These are phyloP conservation scores for Syngnathus floridae DNA, from an alignment of 2,113 vertebrate genomes.

Conservation along the genomic window DNA sequence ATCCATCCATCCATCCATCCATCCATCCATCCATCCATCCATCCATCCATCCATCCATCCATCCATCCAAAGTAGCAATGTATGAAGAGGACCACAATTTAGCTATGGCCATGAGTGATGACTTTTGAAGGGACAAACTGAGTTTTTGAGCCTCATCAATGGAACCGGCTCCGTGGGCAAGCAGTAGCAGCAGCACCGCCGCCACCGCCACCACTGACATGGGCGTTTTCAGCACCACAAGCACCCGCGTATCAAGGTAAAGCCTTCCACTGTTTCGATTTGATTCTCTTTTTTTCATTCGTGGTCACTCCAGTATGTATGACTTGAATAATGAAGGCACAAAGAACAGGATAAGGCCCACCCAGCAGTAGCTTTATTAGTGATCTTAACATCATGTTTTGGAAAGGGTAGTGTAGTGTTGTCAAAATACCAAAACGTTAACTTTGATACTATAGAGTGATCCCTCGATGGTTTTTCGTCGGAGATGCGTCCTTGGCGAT, in stretches of 20 bases:
- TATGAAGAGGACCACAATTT: conserved; percentile 1
- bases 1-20: too few species aligned
- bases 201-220: conserved; percentile 3
- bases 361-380: not conserved
- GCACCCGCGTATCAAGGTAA: conserved; percentile 44
- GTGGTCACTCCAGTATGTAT: not conserved
- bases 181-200: conserved; percentile 31
- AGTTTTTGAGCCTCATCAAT: conserved; percentile 29
- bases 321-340: not conserved
- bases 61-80: not conserved
- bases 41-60: too few species aligned
- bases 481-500: too few species aligned
- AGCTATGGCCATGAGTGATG: not conserved
- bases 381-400: not conserved
- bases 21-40: too few species aligned
- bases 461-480: not conserved
- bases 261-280: too few species aligned
- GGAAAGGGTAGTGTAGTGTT: too few species aligned
- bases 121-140: conserved; percentile 28
- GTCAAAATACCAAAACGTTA: not conserved
- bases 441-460: too few species aligned
- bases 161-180: conserved; percentile 50
- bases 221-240: conserved; percentile 24
- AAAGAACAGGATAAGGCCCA: not conserved
- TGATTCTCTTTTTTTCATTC: not conserved